A percentile compares a stretch with the other conserved stretches of the same genome.
These are phyloP conservation scores for Sphinx pinastri DNA, from an alignment of 2,888 invertebrate species.

Conservation along the genomic window DNA sequence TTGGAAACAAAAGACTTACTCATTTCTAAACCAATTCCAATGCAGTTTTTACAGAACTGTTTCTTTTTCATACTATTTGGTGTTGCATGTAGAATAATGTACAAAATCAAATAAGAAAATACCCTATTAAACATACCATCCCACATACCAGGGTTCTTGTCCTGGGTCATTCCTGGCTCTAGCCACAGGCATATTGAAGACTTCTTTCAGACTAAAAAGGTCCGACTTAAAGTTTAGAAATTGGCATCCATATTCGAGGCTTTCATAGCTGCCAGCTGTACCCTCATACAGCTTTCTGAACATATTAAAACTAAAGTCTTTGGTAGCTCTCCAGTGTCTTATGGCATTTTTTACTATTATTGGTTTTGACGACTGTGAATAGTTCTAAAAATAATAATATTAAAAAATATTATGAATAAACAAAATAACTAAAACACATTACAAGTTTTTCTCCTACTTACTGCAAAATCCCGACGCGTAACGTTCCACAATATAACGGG, in stretches of 20 bases:
- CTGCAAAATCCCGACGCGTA: slow-evolving; percentile 87
- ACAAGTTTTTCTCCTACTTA: slow-evolving; percentile 47
- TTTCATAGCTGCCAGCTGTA: slow-evolving; percentile 88
- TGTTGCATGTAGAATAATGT: too few relatives aligned
- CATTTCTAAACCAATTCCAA: too few relatives aligned
- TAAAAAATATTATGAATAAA: neutral
- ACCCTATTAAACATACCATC: slow-evolving; percentile 86
- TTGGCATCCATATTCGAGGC: slow-evolving; percentile 91
- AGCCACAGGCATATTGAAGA: slow-evolving; percentile 88
- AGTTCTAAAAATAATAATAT: slow-evolving; percentile 64
- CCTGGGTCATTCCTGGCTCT: slow-evolving; percentile 85
- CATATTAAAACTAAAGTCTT: slow-evolving; percentile 86
- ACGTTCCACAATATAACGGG: slow-evolving; percentile 88
- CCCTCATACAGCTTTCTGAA: slow-evolving; percentile 88
- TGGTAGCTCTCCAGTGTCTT: slow-evolving; percentile 89
- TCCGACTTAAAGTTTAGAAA: slow-evolving; percentile 94
- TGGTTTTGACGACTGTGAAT: slow-evolving; percentile 91
- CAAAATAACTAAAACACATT: neutral
- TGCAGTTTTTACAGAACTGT: too few relatives aligned
- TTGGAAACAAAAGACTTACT: too few relatives aligned
- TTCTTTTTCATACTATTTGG: too few relatives aligned
- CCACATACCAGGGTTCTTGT: slow-evolving; percentile 93
- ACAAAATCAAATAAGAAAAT: too few relatives aligned
- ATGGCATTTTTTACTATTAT: slow-evolving; percentile 91
- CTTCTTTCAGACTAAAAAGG: slow-evolving; percentile 89